Evolutionary conservation across 2,797 vertebrate species (phyloP).

Genomic region (Phrynocephalus forsythii): DNA sequence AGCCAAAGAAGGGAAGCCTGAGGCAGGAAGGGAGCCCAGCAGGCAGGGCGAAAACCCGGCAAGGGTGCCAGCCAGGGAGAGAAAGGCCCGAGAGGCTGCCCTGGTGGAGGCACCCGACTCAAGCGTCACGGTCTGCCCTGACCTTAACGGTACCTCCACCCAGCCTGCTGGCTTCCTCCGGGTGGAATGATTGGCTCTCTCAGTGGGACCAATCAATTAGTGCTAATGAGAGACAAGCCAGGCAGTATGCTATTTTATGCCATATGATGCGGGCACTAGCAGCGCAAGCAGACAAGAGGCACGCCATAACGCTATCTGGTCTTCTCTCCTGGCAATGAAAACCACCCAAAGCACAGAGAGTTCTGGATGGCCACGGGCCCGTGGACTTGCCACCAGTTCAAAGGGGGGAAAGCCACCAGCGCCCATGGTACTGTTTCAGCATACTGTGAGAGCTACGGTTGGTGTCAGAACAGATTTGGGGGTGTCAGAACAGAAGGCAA

Average conservation of each 20-base stretch:
- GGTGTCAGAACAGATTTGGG: too few relatives aligned
- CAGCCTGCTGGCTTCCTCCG: conserved; percentile 1
- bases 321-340: background rate
- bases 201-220: background rate
- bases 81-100: background rate
- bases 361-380: too few relatives aligned
- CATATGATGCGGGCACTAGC: background rate
- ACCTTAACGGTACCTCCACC: conserved; percentile 28
- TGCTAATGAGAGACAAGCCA: background rate
- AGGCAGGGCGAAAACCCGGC: background rate
- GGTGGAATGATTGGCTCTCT: background rate
- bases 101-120: too few relatives aligned
- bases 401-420: too few relatives aligned
- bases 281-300: background rate
- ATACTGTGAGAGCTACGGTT: too few relatives aligned
- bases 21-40: conserved; percentile 52
- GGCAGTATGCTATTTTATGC: background rate
- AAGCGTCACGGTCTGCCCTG: background rate
- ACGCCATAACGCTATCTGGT: too few relatives aligned
- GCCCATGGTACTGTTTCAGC: too few relatives aligned
- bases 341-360: too few relatives aligned
- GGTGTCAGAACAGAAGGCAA: too few relatives aligned
- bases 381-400: too few relatives aligned
- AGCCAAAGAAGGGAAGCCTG: conserved; percentile 15
- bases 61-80: conserved; percentile 9